Evolutionary conservation across 2,888 invertebrate genomes (phyloP).

Genomic region (Nomada lathburiana): DNA sequence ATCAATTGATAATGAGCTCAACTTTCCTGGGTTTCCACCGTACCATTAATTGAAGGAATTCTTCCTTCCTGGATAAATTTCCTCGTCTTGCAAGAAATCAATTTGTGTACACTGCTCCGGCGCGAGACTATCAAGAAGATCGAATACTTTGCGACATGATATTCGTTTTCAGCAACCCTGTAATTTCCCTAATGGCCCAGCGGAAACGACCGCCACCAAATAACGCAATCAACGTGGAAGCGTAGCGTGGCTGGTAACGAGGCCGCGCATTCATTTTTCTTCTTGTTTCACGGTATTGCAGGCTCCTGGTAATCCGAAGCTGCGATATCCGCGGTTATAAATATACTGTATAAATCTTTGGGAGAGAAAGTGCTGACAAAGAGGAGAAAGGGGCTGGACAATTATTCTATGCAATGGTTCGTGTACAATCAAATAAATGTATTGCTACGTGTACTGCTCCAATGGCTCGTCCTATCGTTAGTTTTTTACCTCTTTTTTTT

Average conservation of each 20-base stretch:
- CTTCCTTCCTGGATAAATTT: too few relatives aligned
- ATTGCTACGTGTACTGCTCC: not conserved
- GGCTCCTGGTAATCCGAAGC: slow-evolving; percentile 44
- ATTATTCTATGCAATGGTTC: slow-evolving; percentile 6
- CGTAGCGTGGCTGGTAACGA: slow-evolving; percentile 34
- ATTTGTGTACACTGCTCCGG: not conserved
- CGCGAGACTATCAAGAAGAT: slow-evolving; percentile 1
- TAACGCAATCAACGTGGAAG: slow-evolving; percentile 49
- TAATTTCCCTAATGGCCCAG: slow-evolving; percentile 50
- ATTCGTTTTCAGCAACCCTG: slow-evolving; percentile 16
- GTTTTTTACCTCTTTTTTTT: too few relatives aligned
- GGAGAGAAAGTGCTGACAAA: slow-evolving; percentile 19
- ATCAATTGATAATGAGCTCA: too few relatives aligned
- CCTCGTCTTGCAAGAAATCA: not conserved
- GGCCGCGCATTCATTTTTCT: slow-evolving; percentile 29
- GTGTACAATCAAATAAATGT: not conserved
- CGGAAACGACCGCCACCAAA: slow-evolving; percentile 40
- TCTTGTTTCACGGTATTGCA: slow-evolving; percentile 13
- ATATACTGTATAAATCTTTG: slow-evolving; percentile 18
- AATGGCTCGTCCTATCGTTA: too few relatives aligned
- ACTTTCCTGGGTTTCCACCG: too few relatives aligned
- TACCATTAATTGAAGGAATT: too few relatives aligned
- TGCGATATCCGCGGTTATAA: slow-evolving; percentile 48
- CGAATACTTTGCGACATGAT: slow-evolving; percentile 2
- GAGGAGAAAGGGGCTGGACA: slow-evolving; percentile 5